Percentiles rank a stretch among this genome's conserved stretches.
These are phyloP conservation scores for Drosophila eugracilis DNA, from an alignment of 1,140 invertebrate species.

Conservation along the genomic window DNA sequence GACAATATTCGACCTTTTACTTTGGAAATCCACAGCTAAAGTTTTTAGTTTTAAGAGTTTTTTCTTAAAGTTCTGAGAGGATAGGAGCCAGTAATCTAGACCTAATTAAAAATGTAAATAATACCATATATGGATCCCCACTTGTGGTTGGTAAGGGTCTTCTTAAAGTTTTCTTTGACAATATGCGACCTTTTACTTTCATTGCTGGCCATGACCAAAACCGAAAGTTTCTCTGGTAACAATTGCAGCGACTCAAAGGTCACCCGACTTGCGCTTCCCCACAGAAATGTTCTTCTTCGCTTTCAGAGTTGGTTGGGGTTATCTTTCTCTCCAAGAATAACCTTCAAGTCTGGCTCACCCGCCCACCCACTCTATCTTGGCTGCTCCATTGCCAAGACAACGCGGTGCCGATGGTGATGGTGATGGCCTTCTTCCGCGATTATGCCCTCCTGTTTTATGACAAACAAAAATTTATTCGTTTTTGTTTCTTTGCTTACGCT, in stretches of 20 bases:
- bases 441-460: constrained; percentile 27
- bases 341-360: constrained; percentile 33
- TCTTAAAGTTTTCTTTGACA: neutral
- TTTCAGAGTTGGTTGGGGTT: constrained; percentile 29
- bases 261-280: constrained; percentile 26
- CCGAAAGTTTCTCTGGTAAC: constrained; percentile 42
- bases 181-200: constrained; percentile 34
- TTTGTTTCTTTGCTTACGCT: constrained; percentile 41
- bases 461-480: constrained; percentile 64
- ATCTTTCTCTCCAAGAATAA: constrained; percentile 28
- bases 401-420: neutral
- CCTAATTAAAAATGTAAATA: constrained; percentile 1
- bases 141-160: constrained; percentile 1
- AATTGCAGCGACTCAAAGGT: constrained; percentile 46
- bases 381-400: constrained; percentile 50
- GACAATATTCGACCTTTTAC: constrained; percentile 23
- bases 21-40: neutral
- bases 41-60: neutral
- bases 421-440: neutral
- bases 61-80: too few species aligned
- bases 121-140: neutral
- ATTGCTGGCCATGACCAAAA: constrained; percentile 29
- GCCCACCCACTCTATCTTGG: constrained; percentile 26
- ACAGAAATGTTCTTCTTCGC: constrained; percentile 31
- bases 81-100: neutral